Conservation (phyloP, 2,888 invertebrate species). For the Hydriomena furcata region DNA sequence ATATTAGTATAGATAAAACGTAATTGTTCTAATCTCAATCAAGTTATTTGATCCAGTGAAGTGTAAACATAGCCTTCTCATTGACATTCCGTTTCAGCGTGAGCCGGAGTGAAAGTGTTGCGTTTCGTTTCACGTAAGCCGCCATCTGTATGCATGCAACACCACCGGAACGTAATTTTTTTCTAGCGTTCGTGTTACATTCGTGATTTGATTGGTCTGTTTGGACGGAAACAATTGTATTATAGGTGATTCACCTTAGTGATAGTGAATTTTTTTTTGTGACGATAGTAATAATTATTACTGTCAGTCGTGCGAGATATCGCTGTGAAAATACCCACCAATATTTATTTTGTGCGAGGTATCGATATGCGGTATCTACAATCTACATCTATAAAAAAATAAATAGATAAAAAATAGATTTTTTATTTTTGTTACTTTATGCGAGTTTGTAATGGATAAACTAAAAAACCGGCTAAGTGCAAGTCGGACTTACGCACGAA, state of each 20-base stretch:
- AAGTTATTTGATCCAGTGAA: background rate
- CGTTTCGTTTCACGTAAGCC: slow-evolving; percentile 38
- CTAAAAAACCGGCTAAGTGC: no score
- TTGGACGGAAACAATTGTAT: background rate
- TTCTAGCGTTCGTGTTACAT: slow-evolving; percentile 25
- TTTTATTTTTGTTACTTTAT: no score
- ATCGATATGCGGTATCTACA: no score
- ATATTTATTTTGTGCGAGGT: no score
- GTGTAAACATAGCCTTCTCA: slow-evolving; percentile 1
- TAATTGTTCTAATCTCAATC: background rate
- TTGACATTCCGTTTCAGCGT: slow-evolving; percentile 29
- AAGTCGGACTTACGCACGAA: no score
- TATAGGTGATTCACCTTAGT: background rate
- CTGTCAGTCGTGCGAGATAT: no score
- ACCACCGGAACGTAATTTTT: slow-evolving; percentile 29
- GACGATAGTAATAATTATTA: background rate
- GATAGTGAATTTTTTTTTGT: no score
- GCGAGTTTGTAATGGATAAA: no score
- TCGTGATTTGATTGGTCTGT: slow-evolving; percentile 10
- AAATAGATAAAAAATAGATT: no score
- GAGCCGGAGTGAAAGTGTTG: slow-evolving; percentile 36
- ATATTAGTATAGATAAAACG: no score
- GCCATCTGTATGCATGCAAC: slow-evolving; percentile 32
- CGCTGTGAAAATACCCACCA: no score
- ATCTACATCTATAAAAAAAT: no score